phyloP scores from a whole-genome alignment of 1,140 invertebrate genomes.

The Phenacoccus solenopsis region DNA sequence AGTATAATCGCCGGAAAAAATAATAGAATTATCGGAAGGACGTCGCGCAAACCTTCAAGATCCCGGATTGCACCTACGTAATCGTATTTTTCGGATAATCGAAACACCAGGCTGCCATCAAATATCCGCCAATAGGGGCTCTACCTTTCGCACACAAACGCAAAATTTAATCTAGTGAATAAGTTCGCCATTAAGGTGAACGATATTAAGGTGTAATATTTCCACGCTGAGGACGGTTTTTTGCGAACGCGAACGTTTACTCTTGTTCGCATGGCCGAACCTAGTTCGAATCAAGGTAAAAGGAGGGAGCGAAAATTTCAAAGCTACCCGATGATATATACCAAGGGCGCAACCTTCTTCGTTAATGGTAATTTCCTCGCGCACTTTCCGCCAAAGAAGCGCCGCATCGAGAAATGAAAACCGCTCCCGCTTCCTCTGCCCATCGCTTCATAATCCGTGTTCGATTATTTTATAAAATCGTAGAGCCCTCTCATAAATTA shows the following conservation, averaged over 20 bases:
- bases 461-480: neutral
- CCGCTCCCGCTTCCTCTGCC: neutral
- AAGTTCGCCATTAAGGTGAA: neutral
- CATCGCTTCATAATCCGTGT: neutral
- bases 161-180: conserved; percentile 3
- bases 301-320: neutral
- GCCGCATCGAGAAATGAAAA: neutral
- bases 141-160: neutral
- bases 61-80: too few species aligned
- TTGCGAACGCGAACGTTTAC: neutral
- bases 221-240: neutral
- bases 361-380: neutral
- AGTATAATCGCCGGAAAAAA: too few species aligned
- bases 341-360: neutral
- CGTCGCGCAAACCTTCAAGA: too few species aligned
- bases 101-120: neutral
- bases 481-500: neutral
- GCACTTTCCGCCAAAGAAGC: neutral
- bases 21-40: too few species aligned
- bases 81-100: neutral
- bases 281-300: neutral
- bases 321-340: neutral
- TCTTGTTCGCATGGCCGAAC: neutral
- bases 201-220: conserved; percentile 3
- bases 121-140: neutral